phyloP scores from a whole-genome alignment of 2,113 vertebrate genomes.

The Pedetes capensis region DNA sequence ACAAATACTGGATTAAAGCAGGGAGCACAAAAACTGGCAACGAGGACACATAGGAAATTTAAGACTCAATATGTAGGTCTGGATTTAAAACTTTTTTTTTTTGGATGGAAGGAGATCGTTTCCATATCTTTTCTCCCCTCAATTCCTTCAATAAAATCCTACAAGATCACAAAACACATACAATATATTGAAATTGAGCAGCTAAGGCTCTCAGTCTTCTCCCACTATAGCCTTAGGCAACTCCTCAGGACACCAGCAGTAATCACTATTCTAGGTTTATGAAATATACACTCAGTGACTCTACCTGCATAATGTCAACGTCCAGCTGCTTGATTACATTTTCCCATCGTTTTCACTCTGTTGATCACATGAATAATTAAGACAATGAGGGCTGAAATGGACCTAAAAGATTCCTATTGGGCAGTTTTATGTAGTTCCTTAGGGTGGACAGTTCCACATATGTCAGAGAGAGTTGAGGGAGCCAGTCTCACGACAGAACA shows the following conservation, averaged over 20 bases:
- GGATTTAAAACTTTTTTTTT: neutral
- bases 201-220: neutral
- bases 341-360: neutral
- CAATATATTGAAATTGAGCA: neutral
- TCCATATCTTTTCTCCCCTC: neutral
- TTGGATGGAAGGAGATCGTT: neutral
- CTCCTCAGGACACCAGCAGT: neutral
- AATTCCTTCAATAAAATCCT: neutral
- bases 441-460: neutral
- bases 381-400: neutral
- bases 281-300: neutral
- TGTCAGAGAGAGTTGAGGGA: neutral
- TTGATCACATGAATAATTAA: neutral
- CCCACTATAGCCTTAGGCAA: neutral
- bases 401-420: neutral
- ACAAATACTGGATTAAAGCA: neutral
- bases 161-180: neutral
- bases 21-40: neutral
- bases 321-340: neutral
- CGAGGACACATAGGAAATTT: neutral
- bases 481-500: neutral
- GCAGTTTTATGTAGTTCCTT: neutral
- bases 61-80: neutral
- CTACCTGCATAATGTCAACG: neutral
- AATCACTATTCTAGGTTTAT: neutral